Evolutionary conservation across 2,113 vertebrate genomes (phyloP).

Genomic region (Cyanoramphus novaezelandiae): DNA sequence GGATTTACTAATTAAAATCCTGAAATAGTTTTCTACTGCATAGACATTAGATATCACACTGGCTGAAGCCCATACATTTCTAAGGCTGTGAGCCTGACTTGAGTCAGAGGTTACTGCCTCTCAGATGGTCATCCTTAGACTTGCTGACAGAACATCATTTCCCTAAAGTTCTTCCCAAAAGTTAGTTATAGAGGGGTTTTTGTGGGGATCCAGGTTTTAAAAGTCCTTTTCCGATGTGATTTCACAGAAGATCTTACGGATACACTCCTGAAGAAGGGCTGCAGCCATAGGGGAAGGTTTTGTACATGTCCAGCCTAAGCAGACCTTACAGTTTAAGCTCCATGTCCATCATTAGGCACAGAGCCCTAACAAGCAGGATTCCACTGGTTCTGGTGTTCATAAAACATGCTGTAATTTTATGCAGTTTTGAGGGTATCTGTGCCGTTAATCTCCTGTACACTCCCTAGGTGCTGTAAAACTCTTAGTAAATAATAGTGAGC

Average conservation of each 20-base stretch:
- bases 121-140: not conserved
- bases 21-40: not conserved
- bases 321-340: not conserved
- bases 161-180: not conserved
- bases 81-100: not conserved
- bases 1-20: not conserved
- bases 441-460: not conserved
- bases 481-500: not conserved
- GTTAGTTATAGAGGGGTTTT: not conserved
- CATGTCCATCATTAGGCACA: rapidly evolving
- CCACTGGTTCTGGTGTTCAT: not conserved
- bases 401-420: not conserved
- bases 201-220: not conserved
- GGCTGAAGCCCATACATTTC: not conserved
- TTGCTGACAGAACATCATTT: not conserved
- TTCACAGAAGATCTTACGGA: not conserved
- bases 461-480: not conserved
- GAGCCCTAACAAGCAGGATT: not conserved
- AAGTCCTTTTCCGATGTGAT: not conserved
- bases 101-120: not conserved
- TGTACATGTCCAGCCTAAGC: not conserved
- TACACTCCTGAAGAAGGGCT: not conserved
- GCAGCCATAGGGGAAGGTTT: not conserved
- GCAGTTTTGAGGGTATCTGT: not conserved
- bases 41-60: not conserved